Percentiles rank a stretch among this genome's conserved stretches.
phyloP scores from a whole-genome alignment of 1,140 invertebrate genomes.

The Pissodes strobi region DNA sequence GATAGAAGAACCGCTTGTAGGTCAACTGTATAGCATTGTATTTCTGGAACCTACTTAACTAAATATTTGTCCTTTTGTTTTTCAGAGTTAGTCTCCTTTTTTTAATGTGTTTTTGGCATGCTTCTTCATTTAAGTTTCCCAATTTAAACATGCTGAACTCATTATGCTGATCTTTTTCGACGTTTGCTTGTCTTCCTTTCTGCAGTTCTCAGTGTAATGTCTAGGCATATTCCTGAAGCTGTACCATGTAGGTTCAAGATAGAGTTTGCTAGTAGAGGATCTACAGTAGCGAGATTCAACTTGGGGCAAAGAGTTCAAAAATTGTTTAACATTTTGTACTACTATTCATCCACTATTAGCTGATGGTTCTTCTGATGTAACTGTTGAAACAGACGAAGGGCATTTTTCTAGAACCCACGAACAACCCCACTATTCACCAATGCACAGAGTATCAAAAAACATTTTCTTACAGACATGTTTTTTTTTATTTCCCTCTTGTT shows the following conservation, averaged over 20 bases:
- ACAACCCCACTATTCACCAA: too few species aligned
- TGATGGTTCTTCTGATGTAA: background rate
- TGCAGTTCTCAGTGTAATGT: background rate
- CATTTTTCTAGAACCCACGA: background rate
- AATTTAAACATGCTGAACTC: background rate
- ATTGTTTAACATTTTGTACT: background rate
- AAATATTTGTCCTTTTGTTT: slow-evolving; percentile 41
- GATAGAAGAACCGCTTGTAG: slow-evolving; percentile 45
- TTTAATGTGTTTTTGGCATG: slow-evolving; percentile 14
- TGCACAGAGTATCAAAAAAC: too few species aligned
- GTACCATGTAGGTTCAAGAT: background rate
- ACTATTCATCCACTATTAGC: background rate
- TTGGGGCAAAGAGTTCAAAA: background rate
- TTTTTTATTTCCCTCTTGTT: too few species aligned
- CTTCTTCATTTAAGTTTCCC: slow-evolving; percentile 3
- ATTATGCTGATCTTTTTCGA: slow-evolving; percentile 3
- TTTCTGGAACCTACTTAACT: background rate
- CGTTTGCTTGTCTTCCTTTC: background rate
- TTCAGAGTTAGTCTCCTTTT: slow-evolving; percentile 36
- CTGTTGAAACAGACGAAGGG: background rate
- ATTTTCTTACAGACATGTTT: too few species aligned
- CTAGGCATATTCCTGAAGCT: background rate
- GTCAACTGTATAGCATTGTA: slow-evolving; percentile 42
- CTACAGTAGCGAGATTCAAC: background rate
- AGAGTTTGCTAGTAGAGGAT: background rate